A percentile compares a stretch with the other conserved stretches of the same genome.
Conservation (phyloP, 2,888 invertebrate genomes). For the Drosophila subsilvestris region DNA sequence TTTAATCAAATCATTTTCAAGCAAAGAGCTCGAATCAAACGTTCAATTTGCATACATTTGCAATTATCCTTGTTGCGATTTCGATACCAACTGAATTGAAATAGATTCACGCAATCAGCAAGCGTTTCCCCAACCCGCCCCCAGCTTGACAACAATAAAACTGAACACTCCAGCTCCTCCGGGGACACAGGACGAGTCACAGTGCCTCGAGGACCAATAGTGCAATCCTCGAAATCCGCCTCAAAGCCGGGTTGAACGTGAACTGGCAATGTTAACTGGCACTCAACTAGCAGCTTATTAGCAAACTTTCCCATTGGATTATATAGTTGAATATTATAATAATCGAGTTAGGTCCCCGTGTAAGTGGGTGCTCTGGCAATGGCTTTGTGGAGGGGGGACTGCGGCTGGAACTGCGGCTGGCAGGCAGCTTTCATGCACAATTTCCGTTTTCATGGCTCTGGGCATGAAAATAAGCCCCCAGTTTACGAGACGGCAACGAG, state of each 20-base stretch:
- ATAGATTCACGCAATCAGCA: slow-evolving; percentile 10
- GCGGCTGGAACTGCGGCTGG: background rate
- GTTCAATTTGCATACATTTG: slow-evolving; percentile 26
- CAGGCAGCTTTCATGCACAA: slow-evolving; percentile 69
- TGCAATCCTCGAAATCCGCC: slow-evolving; percentile 25
- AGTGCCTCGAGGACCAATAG: background rate
- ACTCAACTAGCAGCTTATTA: slow-evolving; percentile 77
- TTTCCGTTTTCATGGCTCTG: slow-evolving; percentile 63
- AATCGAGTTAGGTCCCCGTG: slow-evolving; percentile 71
- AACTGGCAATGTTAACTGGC: slow-evolving; percentile 43
- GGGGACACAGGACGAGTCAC: background rate
- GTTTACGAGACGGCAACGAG: slow-evolving; percentile 55
- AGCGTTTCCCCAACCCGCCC: background rate
- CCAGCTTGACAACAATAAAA: slow-evolving; percentile 11
- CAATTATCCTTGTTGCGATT: slow-evolving; percentile 12
- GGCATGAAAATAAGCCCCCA: slow-evolving; percentile 70
- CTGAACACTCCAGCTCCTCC: background rate
- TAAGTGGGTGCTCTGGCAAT: slow-evolving; percentile 36
- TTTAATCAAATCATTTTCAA: slow-evolving; percentile 24
- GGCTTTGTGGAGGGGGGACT: background rate
- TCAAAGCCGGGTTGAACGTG: slow-evolving; percentile 20
- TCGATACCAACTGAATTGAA: slow-evolving; percentile 4
- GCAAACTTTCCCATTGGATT: slow-evolving; percentile 76
- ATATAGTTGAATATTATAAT: slow-evolving; percentile 77
- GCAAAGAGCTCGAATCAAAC: slow-evolving; percentile 23